A percentile compares a stretch with the other conserved stretches of the same genome.
Evolutionary conservation across 2,797 vertebrate species (phyloP).

Genomic region (Sebastes minor): DNA sequence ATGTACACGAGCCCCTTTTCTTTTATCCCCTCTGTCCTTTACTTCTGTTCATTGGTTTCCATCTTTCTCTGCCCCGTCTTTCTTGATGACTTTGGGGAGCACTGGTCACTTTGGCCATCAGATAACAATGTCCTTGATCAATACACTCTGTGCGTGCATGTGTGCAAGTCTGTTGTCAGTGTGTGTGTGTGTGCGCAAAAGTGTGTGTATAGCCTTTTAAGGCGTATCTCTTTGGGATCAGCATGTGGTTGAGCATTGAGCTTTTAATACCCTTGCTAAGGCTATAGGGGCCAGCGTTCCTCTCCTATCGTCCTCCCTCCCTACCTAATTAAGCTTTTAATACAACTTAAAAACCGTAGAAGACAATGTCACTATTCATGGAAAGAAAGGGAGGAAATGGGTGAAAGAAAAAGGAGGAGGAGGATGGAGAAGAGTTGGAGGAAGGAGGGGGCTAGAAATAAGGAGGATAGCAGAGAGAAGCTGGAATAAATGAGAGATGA

Average conservation of each 20-base stretch:
- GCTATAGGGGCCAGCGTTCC: conserved; percentile 40
- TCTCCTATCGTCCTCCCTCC: conserved; percentile 22
- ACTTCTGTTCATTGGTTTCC: conserved; percentile 34
- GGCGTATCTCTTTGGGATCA: conserved; percentile 62
- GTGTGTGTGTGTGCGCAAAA: not conserved
- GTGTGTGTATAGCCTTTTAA: conserved; percentile 53
- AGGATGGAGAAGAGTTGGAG: not conserved
- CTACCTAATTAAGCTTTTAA: conserved; percentile 65
- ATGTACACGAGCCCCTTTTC: conserved; percentile 15
- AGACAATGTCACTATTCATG: conserved; percentile 58
- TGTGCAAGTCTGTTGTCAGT: not conserved
- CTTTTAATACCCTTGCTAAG: conserved; percentile 70
- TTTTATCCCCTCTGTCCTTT: conserved; percentile 20
- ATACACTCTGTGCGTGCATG: conserved; percentile 40
- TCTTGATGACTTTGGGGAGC: conserved; percentile 72
- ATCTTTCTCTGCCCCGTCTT: conserved; percentile 38
- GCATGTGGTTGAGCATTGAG: conserved; percentile 63
- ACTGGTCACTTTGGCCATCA: conserved; percentile 65
- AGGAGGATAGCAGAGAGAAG: not conserved
- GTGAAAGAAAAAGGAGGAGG: not conserved
- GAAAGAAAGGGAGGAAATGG: conserved; percentile 12
- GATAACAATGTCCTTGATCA: conserved; percentile 68
- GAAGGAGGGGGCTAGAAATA: not conserved
- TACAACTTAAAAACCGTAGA: conserved; percentile 50
- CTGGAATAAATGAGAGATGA: not conserved